These are phyloP conservation scores for Peromyscus leucopus DNA, from an alignment of 2,113 vertebrate species.

Conservation along the genomic window DNA sequence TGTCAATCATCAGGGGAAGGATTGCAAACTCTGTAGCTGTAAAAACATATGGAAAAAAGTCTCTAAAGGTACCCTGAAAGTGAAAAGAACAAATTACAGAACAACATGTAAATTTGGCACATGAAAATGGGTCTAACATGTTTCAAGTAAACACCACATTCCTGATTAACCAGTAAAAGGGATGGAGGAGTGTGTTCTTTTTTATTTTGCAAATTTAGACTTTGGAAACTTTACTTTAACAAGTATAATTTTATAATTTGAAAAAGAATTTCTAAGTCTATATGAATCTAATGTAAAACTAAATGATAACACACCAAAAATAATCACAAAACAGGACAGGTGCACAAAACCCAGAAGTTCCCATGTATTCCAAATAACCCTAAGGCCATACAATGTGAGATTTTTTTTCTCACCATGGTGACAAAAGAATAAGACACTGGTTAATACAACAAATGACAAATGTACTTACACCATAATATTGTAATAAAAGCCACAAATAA, in stretches of 20 bases:
- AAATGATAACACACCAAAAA: neutral
- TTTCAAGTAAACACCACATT: neutral
- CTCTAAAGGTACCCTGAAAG: no score
- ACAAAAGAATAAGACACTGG: slow-evolving; percentile 8
- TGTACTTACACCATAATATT: neutral
- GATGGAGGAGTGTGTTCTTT: neutral
- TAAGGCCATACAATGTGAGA: neutral
- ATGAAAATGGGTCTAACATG: neutral
- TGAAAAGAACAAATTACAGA: no score
- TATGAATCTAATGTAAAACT: slow-evolving; percentile 17
- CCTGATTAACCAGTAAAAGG: neutral
- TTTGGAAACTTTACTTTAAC: neutral
- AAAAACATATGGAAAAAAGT: no score
- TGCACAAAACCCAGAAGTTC: neutral
- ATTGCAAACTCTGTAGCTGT: no score
- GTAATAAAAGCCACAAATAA: slow-evolving; percentile 42
- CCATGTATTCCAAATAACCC: neutral
- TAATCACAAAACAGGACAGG: neutral
- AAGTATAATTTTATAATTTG: slow-evolving; percentile 24
- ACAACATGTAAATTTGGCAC: no score
- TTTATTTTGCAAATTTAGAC: slow-evolving; percentile 26
- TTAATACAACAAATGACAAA: slow-evolving; percentile 40
- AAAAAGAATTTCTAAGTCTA: slow-evolving; percentile 11
- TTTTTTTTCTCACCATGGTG: neutral
- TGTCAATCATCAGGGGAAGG: no score